Evolutionary conservation across 2,797 vertebrate genomes (phyloP).

Genomic region (Bovichtus variegatus): DNA sequence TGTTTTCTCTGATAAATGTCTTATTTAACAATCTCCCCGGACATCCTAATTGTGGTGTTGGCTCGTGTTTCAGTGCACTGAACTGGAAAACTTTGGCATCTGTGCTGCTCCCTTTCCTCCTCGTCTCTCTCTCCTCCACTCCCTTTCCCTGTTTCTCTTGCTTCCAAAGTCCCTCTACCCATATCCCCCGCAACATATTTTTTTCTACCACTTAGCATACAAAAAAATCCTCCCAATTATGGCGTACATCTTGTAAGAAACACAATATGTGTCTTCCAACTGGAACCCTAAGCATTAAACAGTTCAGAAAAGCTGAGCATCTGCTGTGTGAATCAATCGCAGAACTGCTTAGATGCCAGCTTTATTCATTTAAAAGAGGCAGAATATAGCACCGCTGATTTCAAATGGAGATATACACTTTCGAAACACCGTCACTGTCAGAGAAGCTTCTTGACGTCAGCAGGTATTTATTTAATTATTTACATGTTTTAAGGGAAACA

Average conservation of each 20-base stretch:
- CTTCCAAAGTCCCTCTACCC: constrained; percentile 19
- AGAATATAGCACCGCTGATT: neutral
- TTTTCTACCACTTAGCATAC: constrained; percentile 4
- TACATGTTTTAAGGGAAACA: neutral
- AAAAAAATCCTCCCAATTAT: constrained; percentile 29
- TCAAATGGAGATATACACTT: neutral
- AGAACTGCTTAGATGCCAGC: neutral
- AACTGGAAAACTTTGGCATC: constrained; percentile 73
- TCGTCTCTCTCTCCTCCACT: constrained; percentile 14
- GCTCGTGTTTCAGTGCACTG: constrained; percentile 70
- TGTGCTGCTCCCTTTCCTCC: constrained; percentile 42
- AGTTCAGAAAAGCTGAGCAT: constrained; percentile 35
- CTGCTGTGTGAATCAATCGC: constrained; percentile 27
- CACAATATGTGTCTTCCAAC: constrained; percentile 13
- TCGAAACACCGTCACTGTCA: neutral
- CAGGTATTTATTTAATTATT: constrained; percentile 2
- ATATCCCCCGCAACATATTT: neutral
- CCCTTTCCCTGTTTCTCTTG: constrained; percentile 16
- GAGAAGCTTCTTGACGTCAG: neutral
- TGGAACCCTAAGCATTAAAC: constrained; percentile 1
- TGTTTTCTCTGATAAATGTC: constrained; percentile 60
- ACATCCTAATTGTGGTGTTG: constrained; percentile 69
- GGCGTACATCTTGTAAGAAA: constrained; percentile 22
- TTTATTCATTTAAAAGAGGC: neutral
- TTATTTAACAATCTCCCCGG: constrained; percentile 70